Percentiles rank a stretch among this genome's conserved stretches.
These are phyloP conservation scores for Calycopis cecrops DNA, from an alignment of 1,140 invertebrate species.

Conservation along the genomic window DNA sequence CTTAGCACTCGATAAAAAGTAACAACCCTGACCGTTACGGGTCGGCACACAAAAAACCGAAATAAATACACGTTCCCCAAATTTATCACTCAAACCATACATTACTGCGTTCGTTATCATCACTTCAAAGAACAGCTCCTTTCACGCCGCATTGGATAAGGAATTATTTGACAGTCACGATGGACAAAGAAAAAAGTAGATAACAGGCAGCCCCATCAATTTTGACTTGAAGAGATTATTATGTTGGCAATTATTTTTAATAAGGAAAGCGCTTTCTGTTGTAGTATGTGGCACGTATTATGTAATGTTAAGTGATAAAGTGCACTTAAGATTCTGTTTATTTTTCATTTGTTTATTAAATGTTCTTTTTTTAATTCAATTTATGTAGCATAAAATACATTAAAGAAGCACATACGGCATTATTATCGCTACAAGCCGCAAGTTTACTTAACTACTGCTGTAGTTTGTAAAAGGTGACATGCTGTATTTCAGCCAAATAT, in stretches of 20 bases:
- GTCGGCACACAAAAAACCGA: constrained; percentile 12
- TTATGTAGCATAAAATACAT: too few species aligned
- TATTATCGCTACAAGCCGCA: too few species aligned
- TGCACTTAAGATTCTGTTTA: too few species aligned
- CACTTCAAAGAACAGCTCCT: constrained; percentile 24
- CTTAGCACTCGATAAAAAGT: too few species aligned
- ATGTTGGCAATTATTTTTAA: constrained; percentile 51
- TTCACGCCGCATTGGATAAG: constrained; percentile 40
- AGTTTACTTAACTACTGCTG: too few species aligned
- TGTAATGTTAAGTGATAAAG: too few species aligned
- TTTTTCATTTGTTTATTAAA: too few species aligned
- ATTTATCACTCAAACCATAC: constrained; percentile 44
- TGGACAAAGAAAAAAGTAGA: constrained; percentile 20
- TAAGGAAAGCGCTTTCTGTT: constrained; percentile 38
- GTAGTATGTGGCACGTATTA: too few species aligned
- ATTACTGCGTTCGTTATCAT: constrained; percentile 31
- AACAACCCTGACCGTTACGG: constrained; percentile 1
- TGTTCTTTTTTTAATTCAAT: too few species aligned
- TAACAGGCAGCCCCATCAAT: constrained; percentile 33
- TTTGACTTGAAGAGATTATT: constrained; percentile 51
- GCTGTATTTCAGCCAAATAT: too few species aligned
- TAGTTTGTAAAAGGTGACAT: too few species aligned
- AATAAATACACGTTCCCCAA: constrained; percentile 13
- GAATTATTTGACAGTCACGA: constrained; percentile 30
- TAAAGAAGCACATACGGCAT: too few species aligned